Evolutionary conservation across 2,113 vertebrate species (phyloP), one percentile per base, ranked within the genome.

Genomic region (Gadus macrocephalus): DNA sequence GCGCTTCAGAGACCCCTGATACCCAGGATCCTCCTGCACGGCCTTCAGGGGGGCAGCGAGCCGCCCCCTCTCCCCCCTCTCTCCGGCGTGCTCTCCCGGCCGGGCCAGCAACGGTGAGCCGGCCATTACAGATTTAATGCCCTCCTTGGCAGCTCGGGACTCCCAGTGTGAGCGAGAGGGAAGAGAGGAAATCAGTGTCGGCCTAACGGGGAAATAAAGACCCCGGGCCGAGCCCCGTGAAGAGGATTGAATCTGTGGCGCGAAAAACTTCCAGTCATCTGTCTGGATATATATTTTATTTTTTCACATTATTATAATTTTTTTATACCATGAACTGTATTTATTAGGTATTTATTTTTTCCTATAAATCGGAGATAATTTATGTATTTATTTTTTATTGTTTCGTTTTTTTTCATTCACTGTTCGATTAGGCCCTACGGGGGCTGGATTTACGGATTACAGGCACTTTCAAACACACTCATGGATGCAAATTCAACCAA

Each of bases 21-120:
- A 31, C 97, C 97, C 20, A 92, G 96, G 78, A 95, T 98, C 89
- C 93, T 98, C 72, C 95, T 98, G 74, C 96, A 98, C 87, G 95
- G 96, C 88, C 93, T 98, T 78, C 95, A 95, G 82, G 95, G 96
- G 64, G 93, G 92, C 75, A 88, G 88, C 81, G 96, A 98, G 76
- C 94, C 95, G n/a, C 92, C 94, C 5, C 93, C 94, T 53, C 89
- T 96, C 71, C 93, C 95, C 73, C 92, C 94, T 7, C 92, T 96
- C 82, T 91, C 94, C 53, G 94, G 95, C 15, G 95, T 96, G 71
- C 92, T 97, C 49, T 85, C 95, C 20, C 93, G 96, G 83, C 93
- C 95, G 0, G 87, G 93, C 7, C 96, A 96, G 90, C 95, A 94
- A 62, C 96, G 95, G 90, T 97, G 95, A 97, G 89, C 87, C 64